phyloP scores from a whole-genome alignment of 2,113 vertebrate genomes.

The Illadopsis cleaveri region DNA sequence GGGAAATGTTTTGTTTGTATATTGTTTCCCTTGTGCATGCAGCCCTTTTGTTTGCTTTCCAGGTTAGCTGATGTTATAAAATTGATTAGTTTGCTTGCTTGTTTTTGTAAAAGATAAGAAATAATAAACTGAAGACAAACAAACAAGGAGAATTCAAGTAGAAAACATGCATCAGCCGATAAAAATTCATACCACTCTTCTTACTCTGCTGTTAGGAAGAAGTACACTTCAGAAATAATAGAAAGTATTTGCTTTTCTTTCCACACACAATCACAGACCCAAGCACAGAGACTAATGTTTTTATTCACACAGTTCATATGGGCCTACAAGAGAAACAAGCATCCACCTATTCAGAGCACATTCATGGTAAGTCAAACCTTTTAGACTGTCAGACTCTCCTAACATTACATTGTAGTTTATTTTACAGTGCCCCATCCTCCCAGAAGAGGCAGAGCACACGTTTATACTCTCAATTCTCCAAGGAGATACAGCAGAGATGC shows the following conservation, averaged over 20 bases:
- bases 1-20: not conserved
- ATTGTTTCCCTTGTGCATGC: not conserved
- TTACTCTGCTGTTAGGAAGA: not conserved
- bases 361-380: not conserved
- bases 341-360: not conserved
- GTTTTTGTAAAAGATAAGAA: not conserved
- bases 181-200: not conserved
- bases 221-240: not conserved
- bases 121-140: not conserved
- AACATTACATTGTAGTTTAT: not conserved
- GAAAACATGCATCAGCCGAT: not conserved
- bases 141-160: not conserved
- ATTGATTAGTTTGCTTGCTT: not conserved
- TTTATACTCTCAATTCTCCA: not conserved
- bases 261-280: not conserved
- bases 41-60: not conserved
- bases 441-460: not conserved
- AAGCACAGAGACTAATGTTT: not conserved
- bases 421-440: not conserved
- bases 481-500: not conserved
- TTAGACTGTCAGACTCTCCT: not conserved
- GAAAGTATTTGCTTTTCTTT: not conserved
- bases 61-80: not conserved
- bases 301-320: not conserved
- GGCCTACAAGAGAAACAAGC: not conserved